Evolutionary conservation across 2,888 invertebrate genomes (phyloP).

Genomic region (Drosophila nigritarsus): DNA sequence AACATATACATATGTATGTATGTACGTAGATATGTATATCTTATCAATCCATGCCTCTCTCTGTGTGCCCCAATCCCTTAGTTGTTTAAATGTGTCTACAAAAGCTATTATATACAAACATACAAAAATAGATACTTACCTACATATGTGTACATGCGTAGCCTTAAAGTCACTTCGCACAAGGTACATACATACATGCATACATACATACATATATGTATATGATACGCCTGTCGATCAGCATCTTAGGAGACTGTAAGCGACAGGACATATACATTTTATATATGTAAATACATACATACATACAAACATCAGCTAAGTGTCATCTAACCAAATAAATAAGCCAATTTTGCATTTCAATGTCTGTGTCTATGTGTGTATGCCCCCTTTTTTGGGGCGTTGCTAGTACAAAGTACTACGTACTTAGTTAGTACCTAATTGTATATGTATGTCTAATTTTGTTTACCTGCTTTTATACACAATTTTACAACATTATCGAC

Average conservation of each 20-base stretch:
- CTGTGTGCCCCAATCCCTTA: slow-evolving; percentile 26
- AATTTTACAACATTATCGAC: slow-evolving; percentile 6
- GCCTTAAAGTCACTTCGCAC: slow-evolving; percentile 13
- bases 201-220: slow-evolving; percentile 1
- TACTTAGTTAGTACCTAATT: slow-evolving; percentile 22
- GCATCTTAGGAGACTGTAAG: slow-evolving; percentile 4
- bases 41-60: slow-evolving; percentile 20
- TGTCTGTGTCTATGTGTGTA: slow-evolving; percentile 11
- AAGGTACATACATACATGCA: slow-evolving; percentile 6
- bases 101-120: slow-evolving; percentile 22
- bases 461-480: slow-evolving; percentile 12
- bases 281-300: slow-evolving; percentile 6
- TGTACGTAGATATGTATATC: slow-evolving; percentile 6
- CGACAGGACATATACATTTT: slow-evolving; percentile 4
- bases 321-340: neutral
- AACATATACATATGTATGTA: slow-evolving; percentile 4
- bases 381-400: neutral
- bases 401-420: slow-evolving; percentile 13
- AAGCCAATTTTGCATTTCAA: slow-evolving; percentile 3
- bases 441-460: slow-evolving; percentile 17
- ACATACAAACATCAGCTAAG: slow-evolving; percentile 3
- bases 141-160: slow-evolving; percentile 22
- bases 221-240: slow-evolving; percentile 1
- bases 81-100: slow-evolving; percentile 32
- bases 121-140: slow-evolving; percentile 19